phyloP scores from a whole-genome alignment of 2,888 invertebrate species.

The Epinotia nisella region DNA sequence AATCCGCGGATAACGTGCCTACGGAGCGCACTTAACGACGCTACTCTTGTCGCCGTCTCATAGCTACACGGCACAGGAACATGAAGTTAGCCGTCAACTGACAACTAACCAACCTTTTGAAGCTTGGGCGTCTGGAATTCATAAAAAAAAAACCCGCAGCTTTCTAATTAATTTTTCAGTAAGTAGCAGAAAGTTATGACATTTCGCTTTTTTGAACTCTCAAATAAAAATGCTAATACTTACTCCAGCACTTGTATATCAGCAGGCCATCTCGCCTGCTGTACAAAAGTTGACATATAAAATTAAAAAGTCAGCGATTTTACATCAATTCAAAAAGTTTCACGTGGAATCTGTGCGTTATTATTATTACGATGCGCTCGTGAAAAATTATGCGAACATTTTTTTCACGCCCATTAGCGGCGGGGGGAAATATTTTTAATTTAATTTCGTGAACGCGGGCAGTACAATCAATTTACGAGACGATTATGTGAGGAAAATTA shows the following conservation, averaged over 20 bases:
- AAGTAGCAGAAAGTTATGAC: neutral
- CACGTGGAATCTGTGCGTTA: slow-evolving; percentile 36
- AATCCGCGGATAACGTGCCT: slow-evolving; percentile 69
- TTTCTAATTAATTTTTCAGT: neutral
- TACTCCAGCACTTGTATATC: slow-evolving; percentile 20
- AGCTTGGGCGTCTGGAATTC: too few species aligned
- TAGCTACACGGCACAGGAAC: neutral
- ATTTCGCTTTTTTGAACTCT: neutral
- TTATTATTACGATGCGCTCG: slow-evolving; percentile 43
- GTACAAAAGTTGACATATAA: slow-evolving; percentile 21
- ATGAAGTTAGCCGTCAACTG: neutral
- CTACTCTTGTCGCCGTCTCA: slow-evolving; percentile 1
- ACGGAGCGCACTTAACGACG: slow-evolving; percentile 48
- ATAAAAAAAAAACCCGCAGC: too few species aligned
- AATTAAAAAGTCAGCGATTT: slow-evolving; percentile 30
- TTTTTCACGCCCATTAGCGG: slow-evolving; percentile 47
- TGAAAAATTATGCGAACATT: slow-evolving; percentile 45
- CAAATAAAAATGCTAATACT: neutral
- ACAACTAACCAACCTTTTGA: neutral
- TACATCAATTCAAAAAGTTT: slow-evolving; percentile 38
- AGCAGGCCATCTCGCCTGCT: neutral
- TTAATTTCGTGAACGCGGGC: slow-evolving; percentile 44
- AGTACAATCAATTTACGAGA: slow-evolving; percentile 71
- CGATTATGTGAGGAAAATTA: slow-evolving; percentile 74
- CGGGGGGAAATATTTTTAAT: slow-evolving; percentile 48